Evolutionary conservation across 2,113 vertebrate genomes (phyloP).

Genomic region (Brienomyrus longianalis): DNA sequence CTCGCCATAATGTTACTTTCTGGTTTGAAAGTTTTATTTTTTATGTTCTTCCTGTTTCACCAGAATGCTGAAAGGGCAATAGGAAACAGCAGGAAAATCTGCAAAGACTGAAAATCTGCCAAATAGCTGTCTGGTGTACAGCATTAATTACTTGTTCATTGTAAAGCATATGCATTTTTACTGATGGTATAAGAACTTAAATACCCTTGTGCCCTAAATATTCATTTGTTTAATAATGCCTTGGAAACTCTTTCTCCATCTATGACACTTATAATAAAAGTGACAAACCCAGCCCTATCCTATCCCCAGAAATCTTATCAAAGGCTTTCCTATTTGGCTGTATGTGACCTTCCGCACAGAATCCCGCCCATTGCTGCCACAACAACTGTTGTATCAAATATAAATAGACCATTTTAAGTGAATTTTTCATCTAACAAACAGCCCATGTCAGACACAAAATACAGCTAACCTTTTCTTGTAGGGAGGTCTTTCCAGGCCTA

Average conservation of each 20-base stretch:
- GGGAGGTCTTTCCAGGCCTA: slow-evolving; percentile 9
- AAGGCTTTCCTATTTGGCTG: slow-evolving; percentile 18
- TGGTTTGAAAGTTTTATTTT: neutral
- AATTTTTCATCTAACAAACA: neutral
- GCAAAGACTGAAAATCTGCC: neutral
- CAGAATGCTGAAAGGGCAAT: neutral
- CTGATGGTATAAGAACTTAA: neutral
- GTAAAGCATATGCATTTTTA: neutral
- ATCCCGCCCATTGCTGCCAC: slow-evolving; percentile 33
- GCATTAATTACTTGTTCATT: neutral
- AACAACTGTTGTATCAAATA: slow-evolving; percentile 42
- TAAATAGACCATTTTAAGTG: slow-evolving; percentile 30
- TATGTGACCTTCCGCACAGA: slow-evolving; percentile 18
- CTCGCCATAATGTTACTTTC: neutral
- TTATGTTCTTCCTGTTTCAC: neutral
- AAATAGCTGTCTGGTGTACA: neutral
- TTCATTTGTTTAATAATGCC: neutral
- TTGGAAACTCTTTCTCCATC: neutral
- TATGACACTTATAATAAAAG: neutral
- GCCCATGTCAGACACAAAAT: slow-evolving; percentile 25
- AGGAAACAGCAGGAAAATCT: neutral
- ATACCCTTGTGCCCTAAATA: neutral
- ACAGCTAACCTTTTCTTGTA: slow-evolving; percentile 13
- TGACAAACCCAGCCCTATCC: neutral
- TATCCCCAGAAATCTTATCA: slow-evolving; percentile 9